These are phyloP conservation scores for Cryptus armator DNA, from an alignment of 2,888 invertebrate species.

Conservation along the genomic window DNA sequence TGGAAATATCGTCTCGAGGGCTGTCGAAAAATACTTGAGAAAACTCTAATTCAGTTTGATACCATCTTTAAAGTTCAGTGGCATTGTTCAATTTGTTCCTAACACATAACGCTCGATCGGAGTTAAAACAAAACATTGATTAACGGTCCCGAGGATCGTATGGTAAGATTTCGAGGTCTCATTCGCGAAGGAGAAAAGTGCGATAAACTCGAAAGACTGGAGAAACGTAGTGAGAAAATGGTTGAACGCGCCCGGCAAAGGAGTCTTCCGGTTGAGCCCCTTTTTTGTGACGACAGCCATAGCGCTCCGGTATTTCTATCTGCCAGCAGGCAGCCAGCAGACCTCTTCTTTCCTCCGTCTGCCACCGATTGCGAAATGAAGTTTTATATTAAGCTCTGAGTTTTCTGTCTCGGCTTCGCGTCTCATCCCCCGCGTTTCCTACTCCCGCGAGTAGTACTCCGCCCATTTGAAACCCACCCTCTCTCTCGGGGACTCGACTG, in stretches of 20 bases:
- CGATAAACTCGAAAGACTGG: constrained; percentile 23
- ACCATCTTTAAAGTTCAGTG: too few species aligned
- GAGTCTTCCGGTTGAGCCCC: constrained; percentile 62
- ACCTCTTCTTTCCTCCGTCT: constrained; percentile 76
- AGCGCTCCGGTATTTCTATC: constrained; percentile 76
- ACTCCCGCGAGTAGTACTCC: constrained; percentile 61
- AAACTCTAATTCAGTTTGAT: not conserved
- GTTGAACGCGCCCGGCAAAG: constrained; percentile 59
- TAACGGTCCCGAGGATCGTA: constrained; percentile 7
- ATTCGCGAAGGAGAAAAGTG: not conserved
- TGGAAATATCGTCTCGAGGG: constrained; percentile 71
- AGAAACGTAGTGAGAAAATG: constrained; percentile 56
- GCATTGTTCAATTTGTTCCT: not conserved
- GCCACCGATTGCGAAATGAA: constrained; percentile 84
- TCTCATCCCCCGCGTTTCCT: constrained; percentile 51
- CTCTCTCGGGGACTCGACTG: constrained; percentile 41
- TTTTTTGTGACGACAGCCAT: constrained; percentile 67
- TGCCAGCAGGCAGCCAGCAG: constrained; percentile 68
- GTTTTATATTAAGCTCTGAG: constrained; percentile 84
- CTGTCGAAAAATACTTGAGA: not conserved
- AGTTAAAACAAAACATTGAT: not conserved
- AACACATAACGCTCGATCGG: not conserved
- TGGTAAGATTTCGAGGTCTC: constrained; percentile 31
- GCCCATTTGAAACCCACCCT: constrained; percentile 68
- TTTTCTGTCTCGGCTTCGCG: constrained; percentile 72